A percentile compares a stretch with the other conserved stretches of the same genome.
These are phyloP conservation scores for Megaptera novaeangliae DNA, from an alignment of 2,113 vertebrate genomes.

Conservation along the genomic window DNA sequence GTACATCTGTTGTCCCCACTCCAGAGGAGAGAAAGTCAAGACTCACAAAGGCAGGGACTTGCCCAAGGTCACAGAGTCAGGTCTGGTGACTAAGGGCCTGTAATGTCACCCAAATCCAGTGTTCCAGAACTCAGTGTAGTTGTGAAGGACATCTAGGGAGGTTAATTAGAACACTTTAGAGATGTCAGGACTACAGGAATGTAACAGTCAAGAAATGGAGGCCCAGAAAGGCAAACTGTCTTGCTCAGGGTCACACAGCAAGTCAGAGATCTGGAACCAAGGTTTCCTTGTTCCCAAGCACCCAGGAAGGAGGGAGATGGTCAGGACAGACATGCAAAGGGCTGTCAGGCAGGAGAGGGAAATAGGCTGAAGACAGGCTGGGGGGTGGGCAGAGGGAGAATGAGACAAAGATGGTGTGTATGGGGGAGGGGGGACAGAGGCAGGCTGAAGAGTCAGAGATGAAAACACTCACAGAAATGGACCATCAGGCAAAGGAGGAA, in stretches of 20 bases:
- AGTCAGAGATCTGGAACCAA: not conserved
- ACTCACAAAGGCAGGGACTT: not conserved
- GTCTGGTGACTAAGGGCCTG: not conserved
- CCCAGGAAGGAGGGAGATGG: not conserved
- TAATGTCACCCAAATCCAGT: not conserved
- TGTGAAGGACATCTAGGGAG: not conserved
- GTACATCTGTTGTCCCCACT: not conserved
- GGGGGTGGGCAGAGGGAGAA: not conserved
- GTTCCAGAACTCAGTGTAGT: not conserved
- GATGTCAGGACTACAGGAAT: not conserved
- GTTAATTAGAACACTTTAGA: not conserved
- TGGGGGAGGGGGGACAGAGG: not conserved
- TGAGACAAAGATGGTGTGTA: not conserved
- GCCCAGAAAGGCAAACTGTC: not conserved
- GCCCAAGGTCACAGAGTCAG: not conserved
- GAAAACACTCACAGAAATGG: not conserved
- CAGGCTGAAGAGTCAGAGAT: not conserved
- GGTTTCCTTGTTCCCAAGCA: not conserved
- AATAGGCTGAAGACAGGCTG: not conserved
- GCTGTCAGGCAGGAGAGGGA: not conserved
- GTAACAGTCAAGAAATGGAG: not conserved
- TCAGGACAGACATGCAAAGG: not conserved
- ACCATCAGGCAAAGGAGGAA: not conserved
- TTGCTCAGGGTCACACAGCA: not conserved
- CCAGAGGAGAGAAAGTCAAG: not conserved